Conservation (phyloP, 2,113 vertebrate genomes). For the Odocoileus virginianus region DNA sequence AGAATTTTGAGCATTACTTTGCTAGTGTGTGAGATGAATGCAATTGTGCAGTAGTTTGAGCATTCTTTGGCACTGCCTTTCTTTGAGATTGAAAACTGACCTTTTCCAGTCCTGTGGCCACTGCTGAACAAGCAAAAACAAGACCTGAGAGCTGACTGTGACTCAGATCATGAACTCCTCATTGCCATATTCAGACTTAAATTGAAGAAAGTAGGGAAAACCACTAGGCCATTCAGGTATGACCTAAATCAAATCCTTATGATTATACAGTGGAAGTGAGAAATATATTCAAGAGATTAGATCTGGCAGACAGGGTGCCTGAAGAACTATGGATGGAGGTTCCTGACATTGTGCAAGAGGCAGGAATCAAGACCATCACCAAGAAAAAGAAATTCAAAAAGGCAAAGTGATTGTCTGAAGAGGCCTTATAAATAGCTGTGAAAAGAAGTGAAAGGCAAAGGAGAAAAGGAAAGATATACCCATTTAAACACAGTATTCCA, state of each 20-base stretch:
- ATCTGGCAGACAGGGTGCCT: background rate
- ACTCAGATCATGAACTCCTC: background rate
- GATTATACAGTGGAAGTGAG: background rate
- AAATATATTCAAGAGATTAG: background rate
- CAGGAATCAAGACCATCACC: background rate
- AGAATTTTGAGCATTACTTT: background rate
- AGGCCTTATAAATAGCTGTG: background rate
- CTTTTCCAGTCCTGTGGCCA: background rate
- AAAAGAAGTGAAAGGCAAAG: background rate
- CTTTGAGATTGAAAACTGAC: background rate
- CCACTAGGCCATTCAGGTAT: background rate
- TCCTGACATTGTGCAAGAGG: background rate
- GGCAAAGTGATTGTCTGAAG: background rate
- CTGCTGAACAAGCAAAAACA: background rate
- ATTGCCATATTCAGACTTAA: background rate
- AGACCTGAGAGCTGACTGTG: background rate
- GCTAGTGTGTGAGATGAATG: background rate
- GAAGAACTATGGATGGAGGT: background rate
- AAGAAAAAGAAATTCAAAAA: background rate
- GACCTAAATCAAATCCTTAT: background rate
- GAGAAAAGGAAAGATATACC: background rate
- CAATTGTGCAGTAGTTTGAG: background rate
- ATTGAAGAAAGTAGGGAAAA: background rate
- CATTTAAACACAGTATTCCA: background rate
- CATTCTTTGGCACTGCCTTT: background rate